Base-by-base conservation (phyloP, 1,140 invertebrate species). In the Monomorium pharaonis region DNA sequence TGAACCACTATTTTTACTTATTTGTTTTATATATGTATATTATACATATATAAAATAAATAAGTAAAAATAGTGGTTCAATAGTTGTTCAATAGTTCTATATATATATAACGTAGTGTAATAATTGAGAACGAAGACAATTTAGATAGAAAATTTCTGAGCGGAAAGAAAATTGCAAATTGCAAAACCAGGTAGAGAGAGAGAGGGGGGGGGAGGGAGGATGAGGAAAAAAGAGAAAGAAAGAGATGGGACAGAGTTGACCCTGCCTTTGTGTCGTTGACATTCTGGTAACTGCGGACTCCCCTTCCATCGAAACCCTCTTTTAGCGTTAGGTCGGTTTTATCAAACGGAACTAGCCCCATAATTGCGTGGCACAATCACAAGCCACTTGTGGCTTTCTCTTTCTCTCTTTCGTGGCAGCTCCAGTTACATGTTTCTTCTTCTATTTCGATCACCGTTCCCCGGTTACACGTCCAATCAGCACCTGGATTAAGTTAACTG, bases 311-410 rank as follows among this genome's bases (percentile, higher is more conserved):
- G 60, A 60, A 70, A 60, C 49, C 83, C 62, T 76, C 83, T 76
- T 85, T 87, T 74, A 86, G 77, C 56, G 74, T 49, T 84, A 62
- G 63, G 60, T 88, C 78, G 76, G 84, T 91, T 87, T 89, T 86
- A 90, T 86, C 84, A 90, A 88, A 89, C 81, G 85, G 86, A 86
- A 89, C 87, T 86, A 80, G 76, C 86, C n/a, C n/a, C 81, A 86
- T 92, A 92, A 92, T 91, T 92, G 88, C 89, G 85, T 80, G 67
- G 80, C 87, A 88, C 84, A 91, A 90, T 92, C 91, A 90, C 85
- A 72, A 58, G 37, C 16, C 49, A 56, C 78, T 37, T 42, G 62
- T 12, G 37, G 63, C 58, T 67, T 33, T 76, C 56, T 67, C 24
- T 65, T 2, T 33, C 24, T 1, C 2, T 27, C 54, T 44, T 60